Evolutionary conservation across 1,140 invertebrate species (phyloP), one percentile per base, ranked within the genome.

Genomic region (Fragariocoptes setiger): DNA sequence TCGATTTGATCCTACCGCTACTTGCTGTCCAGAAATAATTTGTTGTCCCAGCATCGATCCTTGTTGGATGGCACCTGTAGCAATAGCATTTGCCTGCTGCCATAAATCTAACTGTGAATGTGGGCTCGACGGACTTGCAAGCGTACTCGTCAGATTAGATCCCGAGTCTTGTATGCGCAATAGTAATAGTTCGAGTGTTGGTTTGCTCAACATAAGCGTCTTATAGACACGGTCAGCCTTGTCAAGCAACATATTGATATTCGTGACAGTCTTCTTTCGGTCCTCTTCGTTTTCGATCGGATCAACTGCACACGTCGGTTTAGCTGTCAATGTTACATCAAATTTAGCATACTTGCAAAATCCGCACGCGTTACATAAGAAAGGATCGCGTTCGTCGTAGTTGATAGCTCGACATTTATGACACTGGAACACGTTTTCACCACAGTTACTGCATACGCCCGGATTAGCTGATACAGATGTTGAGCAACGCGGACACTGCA

Each of bases 291-390:
- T 88, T 53, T 94, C 85, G 35, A 94, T 90, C 0, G 80, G 79
- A 63, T 94, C 85, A 0, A 92, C 83, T 17, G 82, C 82, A 60
- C 80, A 88, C 52, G 80, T 86, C 0, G 79, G 73, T 35, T 77
- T 68, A 2, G 75, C 82, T 3, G 74, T 75, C 38, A 94, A 62
- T 8, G 76, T 82, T 42, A 66, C 86, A 60, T 95, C 88, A 57
- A 97, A 92, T 58, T 94, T 92, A n/a, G 86, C 88, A 60, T 95
- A 95, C 60, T 95, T 95, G 62, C 86, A 95, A 59, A 92, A 95
- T 2, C 88, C 88, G 61, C 88, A 97, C 5, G 83, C 76, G 59
- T 94, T 88, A 56, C 88, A 95, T 13, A 97, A 58, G 66, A 95
- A 95, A 2, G 88, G 88, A 64, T 95, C 88, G 56, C 92, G 90